These are phyloP conservation scores for Hyles lineata DNA, from an alignment of 2,888 invertebrate species.

Conservation along the genomic window DNA sequence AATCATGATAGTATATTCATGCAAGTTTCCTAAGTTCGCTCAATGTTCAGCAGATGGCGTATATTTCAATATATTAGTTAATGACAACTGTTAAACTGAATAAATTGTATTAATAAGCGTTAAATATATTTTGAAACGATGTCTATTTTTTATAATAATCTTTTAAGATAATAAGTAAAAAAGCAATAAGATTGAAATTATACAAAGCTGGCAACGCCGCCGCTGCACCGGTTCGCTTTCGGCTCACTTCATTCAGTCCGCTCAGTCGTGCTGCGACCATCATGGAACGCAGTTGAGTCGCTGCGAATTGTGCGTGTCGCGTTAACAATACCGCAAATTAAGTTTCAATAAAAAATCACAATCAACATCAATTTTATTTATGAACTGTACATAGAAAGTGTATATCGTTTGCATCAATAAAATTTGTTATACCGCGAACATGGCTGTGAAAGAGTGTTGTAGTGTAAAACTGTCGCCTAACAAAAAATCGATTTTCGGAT, in stretches of 20 bases:
- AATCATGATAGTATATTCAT: not conserved
- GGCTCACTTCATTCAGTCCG: slow-evolving; percentile 60
- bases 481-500: slow-evolving; percentile 84
- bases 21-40: not conserved
- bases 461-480: slow-evolving; percentile 79
- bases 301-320: slow-evolving; percentile 58
- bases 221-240: slow-evolving; percentile 44
- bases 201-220: slow-evolving; percentile 26
- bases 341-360: slow-evolving; percentile 48
- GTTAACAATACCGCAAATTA: slow-evolving; percentile 56
- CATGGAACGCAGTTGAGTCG: slow-evolving; percentile 77
- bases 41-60: slow-evolving; percentile 4
- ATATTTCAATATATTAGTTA: not conserved
- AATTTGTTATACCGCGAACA: slow-evolving; percentile 58
- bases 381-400: slow-evolving; percentile 58
- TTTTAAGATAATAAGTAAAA: not conserved
- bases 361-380: slow-evolving; percentile 60
- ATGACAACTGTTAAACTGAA: not conserved
- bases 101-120: not conserved
- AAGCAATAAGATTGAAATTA: not conserved
- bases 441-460: slow-evolving; percentile 82
- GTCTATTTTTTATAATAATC: not conserved
- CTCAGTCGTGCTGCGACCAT: slow-evolving; percentile 75
- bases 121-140: not conserved
- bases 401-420: slow-evolving; percentile 51